Evolutionary conservation across 1,140 invertebrate species (phyloP).

Genomic region (Phenacoccus solenopsis): DNA sequence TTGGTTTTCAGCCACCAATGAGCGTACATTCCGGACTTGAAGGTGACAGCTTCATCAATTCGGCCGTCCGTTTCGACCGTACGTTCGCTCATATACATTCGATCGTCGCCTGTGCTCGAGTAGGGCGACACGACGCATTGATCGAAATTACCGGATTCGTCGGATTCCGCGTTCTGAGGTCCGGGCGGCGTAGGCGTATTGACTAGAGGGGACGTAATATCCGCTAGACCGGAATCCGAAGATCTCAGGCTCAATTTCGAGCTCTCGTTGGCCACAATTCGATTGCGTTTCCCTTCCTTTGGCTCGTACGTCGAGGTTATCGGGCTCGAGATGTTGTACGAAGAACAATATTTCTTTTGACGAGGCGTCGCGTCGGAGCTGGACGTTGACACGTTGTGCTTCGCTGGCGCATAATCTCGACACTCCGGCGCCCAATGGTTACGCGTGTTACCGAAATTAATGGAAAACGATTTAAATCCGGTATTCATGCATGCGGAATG

Average conservation of each 20-base stretch:
- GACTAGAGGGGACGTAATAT: constrained; percentile 53
- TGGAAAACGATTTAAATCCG: constrained; percentile 6
- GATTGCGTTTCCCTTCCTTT: background rate
- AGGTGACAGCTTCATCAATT: constrained; percentile 32
- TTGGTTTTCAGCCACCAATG: constrained; percentile 86
- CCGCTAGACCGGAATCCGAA: constrained; percentile 70
- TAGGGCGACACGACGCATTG: constrained; percentile 58
- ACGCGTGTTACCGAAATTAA: background rate
- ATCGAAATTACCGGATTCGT: constrained; percentile 44
- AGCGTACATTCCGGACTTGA: constrained; percentile 71
- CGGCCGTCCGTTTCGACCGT: constrained; percentile 26
- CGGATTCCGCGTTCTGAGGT: constrained; percentile 32
- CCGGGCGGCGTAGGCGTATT: constrained; percentile 27
- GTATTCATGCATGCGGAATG: background rate
- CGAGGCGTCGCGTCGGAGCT: background rate
- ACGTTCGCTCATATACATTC: constrained; percentile 20
- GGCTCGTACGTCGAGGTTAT: background rate
- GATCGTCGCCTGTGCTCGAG: constrained; percentile 44
- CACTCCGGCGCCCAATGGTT: background rate
- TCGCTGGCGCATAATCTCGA: background rate
- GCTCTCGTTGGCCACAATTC: background rate
- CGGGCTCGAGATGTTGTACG: constrained; percentile 5
- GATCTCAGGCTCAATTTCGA: constrained; percentile 40
- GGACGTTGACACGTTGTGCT: background rate
- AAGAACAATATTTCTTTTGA: background rate